Percentiles rank a stretch among this genome's conserved stretches.
Conservation (phyloP, 1,140 invertebrate species). For the Melitaea cinxia region DNA sequence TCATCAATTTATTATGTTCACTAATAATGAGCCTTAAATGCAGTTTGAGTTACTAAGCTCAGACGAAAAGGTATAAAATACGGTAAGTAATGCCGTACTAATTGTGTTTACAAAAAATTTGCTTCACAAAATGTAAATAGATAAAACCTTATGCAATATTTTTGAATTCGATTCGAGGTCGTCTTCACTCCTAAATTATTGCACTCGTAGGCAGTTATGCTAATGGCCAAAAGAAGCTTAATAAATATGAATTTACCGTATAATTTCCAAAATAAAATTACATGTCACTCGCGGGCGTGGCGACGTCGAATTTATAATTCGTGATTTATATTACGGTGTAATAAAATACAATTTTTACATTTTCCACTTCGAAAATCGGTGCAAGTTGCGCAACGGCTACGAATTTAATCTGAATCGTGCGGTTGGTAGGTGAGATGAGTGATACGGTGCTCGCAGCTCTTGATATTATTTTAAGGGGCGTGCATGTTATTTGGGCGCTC, state of each 20-base stretch:
- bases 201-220: conserved; percentile 53
- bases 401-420: conserved; percentile 57
- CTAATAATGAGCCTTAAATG: background rate
- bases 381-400: conserved; percentile 57
- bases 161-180: conserved; percentile 56
- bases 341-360: conserved; percentile 59
- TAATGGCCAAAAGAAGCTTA: conserved; percentile 66
- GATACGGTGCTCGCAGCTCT: conserved; percentile 62
- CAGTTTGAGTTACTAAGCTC: background rate
- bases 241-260: conserved; percentile 70
- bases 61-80: too few relatives aligned
- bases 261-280: conserved; percentile 75
- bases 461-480: conserved; percentile 68
- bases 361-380: conserved; percentile 69
- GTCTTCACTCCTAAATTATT: conserved; percentile 59
- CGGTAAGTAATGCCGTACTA: too few relatives aligned
- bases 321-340: conserved; percentile 69
- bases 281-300: conserved; percentile 70
- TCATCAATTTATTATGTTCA: conserved; percentile 16
- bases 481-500: conserved; percentile 60
- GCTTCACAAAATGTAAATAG: too few relatives aligned
- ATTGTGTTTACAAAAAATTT: too few relatives aligned
- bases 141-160: conserved; percentile 7
- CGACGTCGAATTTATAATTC: conserved; percentile 64
- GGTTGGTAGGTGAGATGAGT: conserved; percentile 44